phyloP scores from a whole-genome alignment of 2,797 vertebrate species.

The Ptychobarbus kaznakovi region DNA sequence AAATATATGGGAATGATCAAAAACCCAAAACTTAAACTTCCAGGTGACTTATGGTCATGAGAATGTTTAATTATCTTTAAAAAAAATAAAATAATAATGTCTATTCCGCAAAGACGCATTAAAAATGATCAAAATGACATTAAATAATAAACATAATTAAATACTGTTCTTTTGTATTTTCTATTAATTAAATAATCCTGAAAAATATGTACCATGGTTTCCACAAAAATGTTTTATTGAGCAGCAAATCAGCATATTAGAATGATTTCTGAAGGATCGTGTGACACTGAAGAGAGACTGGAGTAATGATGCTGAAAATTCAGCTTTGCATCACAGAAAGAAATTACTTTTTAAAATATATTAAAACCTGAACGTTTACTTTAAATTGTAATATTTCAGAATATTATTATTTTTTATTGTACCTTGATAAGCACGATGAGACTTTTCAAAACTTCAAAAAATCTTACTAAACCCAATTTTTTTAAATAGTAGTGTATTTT shows the following conservation, averaged over 20 bases:
- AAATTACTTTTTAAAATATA: neutral
- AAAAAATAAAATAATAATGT: no score
- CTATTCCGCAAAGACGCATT: neutral
- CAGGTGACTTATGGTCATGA: neutral
- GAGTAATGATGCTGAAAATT: neutral
- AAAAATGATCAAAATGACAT: neutral
- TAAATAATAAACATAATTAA: neutral
- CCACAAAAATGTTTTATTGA: neutral
- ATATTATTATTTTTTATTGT: neutral
- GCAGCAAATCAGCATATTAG: neutral
- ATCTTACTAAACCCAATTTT: no score
- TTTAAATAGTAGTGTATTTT: neutral
- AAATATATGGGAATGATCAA: neutral
- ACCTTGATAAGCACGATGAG: neutral
- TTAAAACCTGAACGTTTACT: neutral
- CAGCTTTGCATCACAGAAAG: neutral
- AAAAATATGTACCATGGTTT: neutral
- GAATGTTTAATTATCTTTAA: neutral
- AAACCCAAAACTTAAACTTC: neutral
- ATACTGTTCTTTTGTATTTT: neutral
- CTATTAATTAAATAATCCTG: neutral
- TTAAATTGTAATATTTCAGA: neutral
- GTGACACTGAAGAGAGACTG: neutral
- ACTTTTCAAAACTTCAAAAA: no score
- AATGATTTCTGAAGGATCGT: neutral